These are phyloP conservation scores for Lepilemur septentrionalis DNA, from an alignment of 2,797 vertebrate species.

Conservation along the genomic window DNA sequence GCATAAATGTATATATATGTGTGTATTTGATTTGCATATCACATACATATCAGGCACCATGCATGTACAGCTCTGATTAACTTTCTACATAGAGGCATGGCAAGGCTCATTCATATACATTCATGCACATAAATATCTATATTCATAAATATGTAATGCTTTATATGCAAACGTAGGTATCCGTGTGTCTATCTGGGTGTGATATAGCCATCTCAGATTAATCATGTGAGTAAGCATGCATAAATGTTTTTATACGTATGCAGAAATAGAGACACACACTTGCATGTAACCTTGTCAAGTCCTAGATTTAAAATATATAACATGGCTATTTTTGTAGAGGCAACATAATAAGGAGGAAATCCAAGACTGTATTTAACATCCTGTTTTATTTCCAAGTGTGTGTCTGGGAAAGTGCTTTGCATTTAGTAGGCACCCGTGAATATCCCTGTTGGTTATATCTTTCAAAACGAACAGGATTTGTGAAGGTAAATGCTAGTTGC, in stretches of 20 bases:
- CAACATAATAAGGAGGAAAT: slow-evolving; percentile 39
- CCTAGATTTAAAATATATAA: slow-evolving; percentile 40
- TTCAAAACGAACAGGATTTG: background rate
- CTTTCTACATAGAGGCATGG: background rate
- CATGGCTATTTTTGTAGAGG: slow-evolving; percentile 45
- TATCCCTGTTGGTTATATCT: background rate
- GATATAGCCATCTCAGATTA: background rate
- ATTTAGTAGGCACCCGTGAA: background rate
- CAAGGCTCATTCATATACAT: background rate
- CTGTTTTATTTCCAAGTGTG: slow-evolving; percentile 10
- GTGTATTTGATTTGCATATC: background rate
- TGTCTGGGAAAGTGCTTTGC: slow-evolving; percentile 24
- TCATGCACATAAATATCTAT: background rate
- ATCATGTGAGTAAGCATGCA: background rate
- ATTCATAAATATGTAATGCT: background rate
- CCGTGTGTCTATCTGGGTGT: background rate
- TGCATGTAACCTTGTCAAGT: background rate
- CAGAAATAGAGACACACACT: background rate
- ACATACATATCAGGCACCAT: background rate
- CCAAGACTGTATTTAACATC: background rate
- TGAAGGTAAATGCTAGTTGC: background rate
- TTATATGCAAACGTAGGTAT: background rate
- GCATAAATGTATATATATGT: background rate
- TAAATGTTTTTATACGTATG: slow-evolving; percentile 2
- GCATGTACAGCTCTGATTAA: background rate